Evolutionary conservation across 2,113 vertebrate species (phyloP), one percentile per base, ranked within the genome.

Genomic region (Cyprinus carpio): DNA sequence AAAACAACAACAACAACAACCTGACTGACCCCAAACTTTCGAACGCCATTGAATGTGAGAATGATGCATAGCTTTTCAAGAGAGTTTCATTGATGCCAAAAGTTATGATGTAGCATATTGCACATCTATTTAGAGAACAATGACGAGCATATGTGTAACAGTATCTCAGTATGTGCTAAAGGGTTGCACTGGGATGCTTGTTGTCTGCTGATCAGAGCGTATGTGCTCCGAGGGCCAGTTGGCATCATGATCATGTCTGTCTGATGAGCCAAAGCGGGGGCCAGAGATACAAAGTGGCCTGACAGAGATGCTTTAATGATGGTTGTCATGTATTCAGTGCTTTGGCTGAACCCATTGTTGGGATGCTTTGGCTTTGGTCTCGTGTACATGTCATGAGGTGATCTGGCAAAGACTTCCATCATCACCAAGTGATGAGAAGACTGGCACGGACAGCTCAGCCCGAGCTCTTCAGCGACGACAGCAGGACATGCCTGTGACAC

Each of bases 281-380:
- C 84, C 86, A 89, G 84, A 90, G 79, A 85, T 83, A 84, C 80
- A 92, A 90, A 89, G 88, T 85, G 88, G 89, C 90, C 90, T 83
- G 89, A 85, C 86, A 69, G 79, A 34, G 51, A 83, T 92, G 76
- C 49, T 86, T 84, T 29, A 89, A 90, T 91, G 91, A 90, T 91
- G 91, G 92, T 88, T 92, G 78, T 92, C 78, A 86, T 83, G 75
- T 84, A 60, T 84, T 78, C 86, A 79, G 46, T 88, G 77, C 58
- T 84, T 86, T 37, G 60, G 76, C 85, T 86, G 86, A 85, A 86
- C 87, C 88, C 82, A 87, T 89, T 91, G 90, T 94, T 92, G 89
- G 85, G 65, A 89, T 87, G 34, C 67, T 69, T 85, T 87, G 89
- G 88, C 86, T 54, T 87, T 84, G 88, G 88, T 91, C 92, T 92